Percentiles rank a stretch among this genome's conserved stretches.
These are phyloP conservation scores for Serranus cabrilla DNA, from an alignment of 2,797 vertebrate species.

Conservation along the genomic window DNA sequence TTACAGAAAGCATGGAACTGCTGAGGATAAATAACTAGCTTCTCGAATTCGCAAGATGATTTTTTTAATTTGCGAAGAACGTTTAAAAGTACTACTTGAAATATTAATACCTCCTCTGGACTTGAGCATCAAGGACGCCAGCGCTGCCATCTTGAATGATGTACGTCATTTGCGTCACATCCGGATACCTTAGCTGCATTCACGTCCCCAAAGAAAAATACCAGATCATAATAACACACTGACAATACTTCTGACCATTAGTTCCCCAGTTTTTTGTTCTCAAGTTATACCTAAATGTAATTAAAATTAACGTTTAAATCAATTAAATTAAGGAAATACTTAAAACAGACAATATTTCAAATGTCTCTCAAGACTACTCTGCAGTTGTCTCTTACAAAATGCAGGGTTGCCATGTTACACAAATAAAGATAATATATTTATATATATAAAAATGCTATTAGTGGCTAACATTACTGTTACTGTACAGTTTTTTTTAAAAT, in stretches of 20 bases:
- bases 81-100: rapidly evolving
- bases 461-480: no score
- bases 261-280: no score
- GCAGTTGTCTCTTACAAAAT: no score
- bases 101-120: constrained; percentile 67
- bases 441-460: no score
- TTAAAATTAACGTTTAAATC: neutral
- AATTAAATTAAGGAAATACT: neutral
- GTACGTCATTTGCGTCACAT: constrained; percentile 47
- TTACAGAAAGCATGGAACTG: rapidly evolving
- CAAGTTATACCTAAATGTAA: neutral
- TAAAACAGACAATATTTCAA: neutral
- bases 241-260: neutral
- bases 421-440: no score
- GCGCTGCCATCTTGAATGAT: constrained; percentile 79
- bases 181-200: constrained; percentile 30
- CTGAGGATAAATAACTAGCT: rapidly evolving
- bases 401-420: no score
- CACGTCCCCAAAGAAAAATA: rapidly evolving
- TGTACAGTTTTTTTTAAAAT: no score
- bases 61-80: neutral
- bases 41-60: rapidly evolving
- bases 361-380: no score
- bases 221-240: rapidly evolving
- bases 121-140: constrained; percentile 77